phyloP scores from a whole-genome alignment of 1,140 invertebrate species.

The Drosophila willistoni region DNA sequence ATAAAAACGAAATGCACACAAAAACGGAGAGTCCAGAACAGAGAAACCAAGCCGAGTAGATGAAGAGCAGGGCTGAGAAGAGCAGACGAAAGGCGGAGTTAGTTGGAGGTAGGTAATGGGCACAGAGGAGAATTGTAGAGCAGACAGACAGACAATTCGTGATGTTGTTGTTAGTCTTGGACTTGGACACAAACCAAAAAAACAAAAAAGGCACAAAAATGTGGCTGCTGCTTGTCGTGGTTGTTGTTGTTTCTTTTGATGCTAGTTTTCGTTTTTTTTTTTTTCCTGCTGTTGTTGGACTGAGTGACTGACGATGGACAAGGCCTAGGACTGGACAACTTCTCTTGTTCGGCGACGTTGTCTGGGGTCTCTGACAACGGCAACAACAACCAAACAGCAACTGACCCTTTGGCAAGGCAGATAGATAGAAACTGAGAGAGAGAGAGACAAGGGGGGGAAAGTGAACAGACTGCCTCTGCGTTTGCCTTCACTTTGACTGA shows the following conservation, averaged over 20 bases:
- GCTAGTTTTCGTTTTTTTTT: conserved; percentile 33
- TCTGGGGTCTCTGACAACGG: conserved; percentile 45
- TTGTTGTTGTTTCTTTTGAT: conserved; percentile 41
- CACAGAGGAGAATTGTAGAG: conserved; percentile 70
- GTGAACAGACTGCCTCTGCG: conserved; percentile 15
- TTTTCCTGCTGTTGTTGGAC: conserved; percentile 26
- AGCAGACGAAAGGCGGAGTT: conserved; percentile 7
- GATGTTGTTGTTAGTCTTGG: conserved; percentile 82
- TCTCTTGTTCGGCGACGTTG: conserved; percentile 28
- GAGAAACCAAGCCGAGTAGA: conserved; percentile 27
- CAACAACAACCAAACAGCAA: conserved; percentile 52
- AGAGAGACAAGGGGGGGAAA: not conserved
- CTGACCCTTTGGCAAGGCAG: conserved; percentile 58
- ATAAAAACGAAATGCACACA: conserved; percentile 68
- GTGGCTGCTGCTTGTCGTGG: conserved; percentile 50
- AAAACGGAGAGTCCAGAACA: conserved; percentile 24
- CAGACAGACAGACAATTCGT: conserved; percentile 80
- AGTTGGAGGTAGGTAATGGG: conserved; percentile 47
- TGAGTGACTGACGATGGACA: conserved; percentile 58
- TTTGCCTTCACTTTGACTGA: conserved; percentile 68
- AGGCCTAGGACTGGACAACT: conserved; percentile 36
- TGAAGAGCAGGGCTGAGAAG: conserved; percentile 10
- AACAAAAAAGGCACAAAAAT: conserved; percentile 52
- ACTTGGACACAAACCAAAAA: conserved; percentile 48
- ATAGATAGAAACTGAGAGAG: conserved; percentile 31